Conservation (phyloP, 2,797 vertebrate genomes). For the Eulemur coronatus region DNA sequence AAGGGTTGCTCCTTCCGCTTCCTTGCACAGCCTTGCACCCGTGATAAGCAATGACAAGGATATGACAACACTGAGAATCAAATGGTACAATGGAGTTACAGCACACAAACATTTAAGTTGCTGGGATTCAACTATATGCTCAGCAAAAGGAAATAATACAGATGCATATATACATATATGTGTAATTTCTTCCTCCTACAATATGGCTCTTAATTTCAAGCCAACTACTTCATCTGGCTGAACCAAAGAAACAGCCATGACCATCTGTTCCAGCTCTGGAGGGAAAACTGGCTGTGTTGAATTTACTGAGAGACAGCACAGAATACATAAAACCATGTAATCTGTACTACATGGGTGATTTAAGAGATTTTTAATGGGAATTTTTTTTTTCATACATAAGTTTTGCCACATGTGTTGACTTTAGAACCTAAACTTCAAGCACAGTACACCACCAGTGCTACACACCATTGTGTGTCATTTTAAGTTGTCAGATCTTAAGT, state of each 20-base stretch:
- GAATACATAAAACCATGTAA: not conserved
- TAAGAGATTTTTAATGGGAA: not conserved
- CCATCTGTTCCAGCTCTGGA: constrained; percentile 73
- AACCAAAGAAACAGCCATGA: constrained; percentile 70
- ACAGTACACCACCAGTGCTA: not conserved
- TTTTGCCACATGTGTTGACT: not conserved
- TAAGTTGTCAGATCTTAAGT: not conserved
- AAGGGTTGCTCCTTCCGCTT: not conserved
- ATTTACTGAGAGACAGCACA: constrained; percentile 43
- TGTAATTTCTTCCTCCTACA: not conserved
- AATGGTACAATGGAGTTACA: not conserved
- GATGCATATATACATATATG: constrained; percentile 56
- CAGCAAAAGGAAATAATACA: constrained; percentile 64
- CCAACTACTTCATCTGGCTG: constrained; percentile 74
- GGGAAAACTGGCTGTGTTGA: constrained; percentile 47
- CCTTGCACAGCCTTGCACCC: not conserved
- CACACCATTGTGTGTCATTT: not conserved
- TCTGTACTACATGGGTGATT: not conserved
- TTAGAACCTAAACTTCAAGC: not conserved
- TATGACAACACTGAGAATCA: not conserved
- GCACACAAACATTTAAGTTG: constrained; percentile 37
- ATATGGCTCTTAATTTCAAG: constrained; percentile 70
- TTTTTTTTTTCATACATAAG: not conserved
- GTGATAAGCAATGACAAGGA: not conserved
- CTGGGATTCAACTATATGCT: constrained; percentile 47